Base-by-base conservation (phyloP, 2,113 vertebrate species). In the Amphilophus citrinellus region DNA sequence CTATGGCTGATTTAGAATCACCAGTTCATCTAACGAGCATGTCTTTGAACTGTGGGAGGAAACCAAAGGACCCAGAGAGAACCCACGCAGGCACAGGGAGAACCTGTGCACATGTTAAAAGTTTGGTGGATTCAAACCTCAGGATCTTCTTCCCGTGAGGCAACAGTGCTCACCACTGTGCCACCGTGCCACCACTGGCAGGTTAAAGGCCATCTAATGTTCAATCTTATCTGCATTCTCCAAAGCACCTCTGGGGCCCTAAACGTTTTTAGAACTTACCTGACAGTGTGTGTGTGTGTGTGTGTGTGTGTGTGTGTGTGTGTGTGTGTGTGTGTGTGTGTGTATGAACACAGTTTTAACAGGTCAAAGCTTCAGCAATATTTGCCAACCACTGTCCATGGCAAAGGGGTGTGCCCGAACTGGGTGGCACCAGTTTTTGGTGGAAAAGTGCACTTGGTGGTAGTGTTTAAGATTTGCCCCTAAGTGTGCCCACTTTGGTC, bases 41-140 rank as follows among this genome's bases (percentile, higher is more conserved):
- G 22, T 30, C 1, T 0, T 71, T 71, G 24, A 9, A 71, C 15
- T 11, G 24, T 71, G 44, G 44, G 66, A 0, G 2, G 50, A 50
- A 71, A 10, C 66, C 66, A 50, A 27, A 18, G 66, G 27, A 50
- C 47, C 24, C 22, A 44, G 42, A 71, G 24, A 50, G 65, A 39
- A 30, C 44, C 3, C 6, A 71, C 10, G 2, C 24, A 71, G 24
- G 10, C 44, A 20, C 24, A 10, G 3, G 17, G 24, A 32, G 24
- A 71, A 13, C 0, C 2, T 0, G 63, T 68, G 39, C 1, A 27
- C 10, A 42, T 10, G 10, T 42, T 11, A 10, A 42, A 42, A 10
- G 39, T 42, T 42, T 11, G 3, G 1, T 42, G 39, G 10, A 42
- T 47, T 47, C 14, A 15, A 47, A 44, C 13, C 44, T 10, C 14